Evolutionary conservation across 2,797 vertebrate genomes (phyloP), one percentile per base, ranked within the genome.

Genomic region (Hemibagrus guttatus): DNA sequence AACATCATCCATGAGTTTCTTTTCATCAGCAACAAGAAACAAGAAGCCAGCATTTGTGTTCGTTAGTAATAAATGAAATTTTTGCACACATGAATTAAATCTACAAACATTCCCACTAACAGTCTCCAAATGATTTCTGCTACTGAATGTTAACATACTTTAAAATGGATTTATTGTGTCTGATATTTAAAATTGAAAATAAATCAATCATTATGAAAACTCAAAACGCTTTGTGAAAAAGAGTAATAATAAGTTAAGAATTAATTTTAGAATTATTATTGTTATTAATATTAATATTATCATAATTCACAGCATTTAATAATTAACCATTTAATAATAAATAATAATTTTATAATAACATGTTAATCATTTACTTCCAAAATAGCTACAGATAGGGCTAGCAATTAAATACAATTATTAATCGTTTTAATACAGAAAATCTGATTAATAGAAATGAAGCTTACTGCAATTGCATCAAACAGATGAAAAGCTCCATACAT

Each of bases 381-480:
- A 23, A 26, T 39, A 72, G 19, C 21, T 46, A 28, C 26, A 75
- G 26, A 78, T 31, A 54, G 16, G 74, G 56, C n/a, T 35, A 31
- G 21, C 54, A 2, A 21, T 56, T 5, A 58, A 21, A 58, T 56
- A 12, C 58, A 6, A 78, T 17, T 16, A 3, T 31, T 52, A 12
- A 39, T 26, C 13, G 16, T 26, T 59, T 42, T 1, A 80, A 59
- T 39, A 23, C 19, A 59, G 11, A 79, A 58, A 21, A 28, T 46
- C 54, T 58, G n/a, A 14, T 16, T 39, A 80, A 42, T 26, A 59
- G 3, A 56, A 54, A n/a, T 16, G 2, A 3, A 59, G 23, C 97
- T 97, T 92, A 98, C 97, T 35, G 94, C 93, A 72, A 83, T 0
- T 11, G 95, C 94, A 85, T 97, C 97, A 14, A 96, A 94, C 3